Evolutionary conservation across 2,888 invertebrate species (phyloP).

Genomic region (Gandaritis pyraliata): DNA sequence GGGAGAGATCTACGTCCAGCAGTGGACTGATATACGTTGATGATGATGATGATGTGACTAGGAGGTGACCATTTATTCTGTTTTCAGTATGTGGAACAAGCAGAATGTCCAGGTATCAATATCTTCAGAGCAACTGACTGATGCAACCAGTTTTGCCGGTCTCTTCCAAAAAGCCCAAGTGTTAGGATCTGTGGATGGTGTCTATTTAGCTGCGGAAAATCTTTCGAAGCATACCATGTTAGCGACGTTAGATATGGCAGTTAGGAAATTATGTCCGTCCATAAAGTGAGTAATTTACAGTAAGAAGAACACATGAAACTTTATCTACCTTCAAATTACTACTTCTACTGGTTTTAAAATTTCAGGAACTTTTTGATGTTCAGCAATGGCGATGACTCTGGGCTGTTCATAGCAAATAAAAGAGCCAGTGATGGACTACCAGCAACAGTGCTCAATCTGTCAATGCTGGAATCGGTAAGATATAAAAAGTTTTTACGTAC

Average conservation of each 20-base stretch:
- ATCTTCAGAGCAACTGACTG: conserved; percentile 28
- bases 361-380: conserved; percentile 27
- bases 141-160: conserved; percentile 12
- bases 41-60: too few species aligned
- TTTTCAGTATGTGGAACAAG: conserved; percentile 43
- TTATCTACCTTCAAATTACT: neutral
- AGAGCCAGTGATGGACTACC: conserved; percentile 27
- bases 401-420: conserved; percentile 14
- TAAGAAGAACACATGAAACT: neutral
- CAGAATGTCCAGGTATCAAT: conserved; percentile 35
- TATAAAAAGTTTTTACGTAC: neutral
- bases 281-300: conserved; percentile 25
- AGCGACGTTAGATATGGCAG: conserved; percentile 15
- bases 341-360: neutral
- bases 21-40: too few species aligned
- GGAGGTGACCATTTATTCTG: neutral
- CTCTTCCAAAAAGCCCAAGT: conserved; percentile 18
- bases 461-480: conserved; percentile 25
- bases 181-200: conserved; percentile 24
- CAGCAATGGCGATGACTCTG: conserved; percentile 19
- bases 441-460: conserved; percentile 26
- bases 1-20: too few species aligned
- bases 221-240: conserved; percentile 4
- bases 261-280: conserved; percentile 25
- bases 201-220: conserved; percentile 27